phyloP scores from a whole-genome alignment of 2,113 vertebrate species.

The Candoia aspera region DNA sequence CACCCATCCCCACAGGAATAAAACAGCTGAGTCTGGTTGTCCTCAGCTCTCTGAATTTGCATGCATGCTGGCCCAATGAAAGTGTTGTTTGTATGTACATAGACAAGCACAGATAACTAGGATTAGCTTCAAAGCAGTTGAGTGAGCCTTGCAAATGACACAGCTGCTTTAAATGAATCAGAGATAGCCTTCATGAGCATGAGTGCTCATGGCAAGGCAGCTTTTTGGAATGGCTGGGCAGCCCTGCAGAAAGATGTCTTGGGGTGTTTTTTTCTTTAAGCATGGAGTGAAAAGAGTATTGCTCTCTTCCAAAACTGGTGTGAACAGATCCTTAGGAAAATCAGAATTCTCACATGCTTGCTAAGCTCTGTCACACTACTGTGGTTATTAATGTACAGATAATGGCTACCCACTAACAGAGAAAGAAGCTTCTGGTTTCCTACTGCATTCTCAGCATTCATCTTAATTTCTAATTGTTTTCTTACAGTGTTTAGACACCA shows the following conservation, averaged over 20 bases:
- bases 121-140: background rate
- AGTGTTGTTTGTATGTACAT: background rate
- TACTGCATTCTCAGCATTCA: background rate
- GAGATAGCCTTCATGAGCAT: background rate
- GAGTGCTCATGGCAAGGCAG: background rate
- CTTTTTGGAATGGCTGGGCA: background rate
- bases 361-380: background rate
- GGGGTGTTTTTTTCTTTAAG: background rate
- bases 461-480: background rate
- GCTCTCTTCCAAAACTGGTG: background rate
- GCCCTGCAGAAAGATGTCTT: background rate
- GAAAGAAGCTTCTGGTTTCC: background rate
- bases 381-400: background rate
- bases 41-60: background rate
- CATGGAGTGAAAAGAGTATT: background rate
- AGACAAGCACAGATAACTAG: background rate
- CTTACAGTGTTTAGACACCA: background rate
- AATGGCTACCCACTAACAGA: background rate
- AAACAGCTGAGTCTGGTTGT: background rate
- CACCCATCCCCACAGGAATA: background rate
- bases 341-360: background rate
- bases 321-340: background rate
- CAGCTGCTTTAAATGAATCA: background rate
- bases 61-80: background rate
- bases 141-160: background rate